Evolutionary conservation across 30 jellyfish, hydroid and myxozoan species (phyloP), one percentile per base, ranked within the genome.

Genomic region (Sanderia malayensis): DNA sequence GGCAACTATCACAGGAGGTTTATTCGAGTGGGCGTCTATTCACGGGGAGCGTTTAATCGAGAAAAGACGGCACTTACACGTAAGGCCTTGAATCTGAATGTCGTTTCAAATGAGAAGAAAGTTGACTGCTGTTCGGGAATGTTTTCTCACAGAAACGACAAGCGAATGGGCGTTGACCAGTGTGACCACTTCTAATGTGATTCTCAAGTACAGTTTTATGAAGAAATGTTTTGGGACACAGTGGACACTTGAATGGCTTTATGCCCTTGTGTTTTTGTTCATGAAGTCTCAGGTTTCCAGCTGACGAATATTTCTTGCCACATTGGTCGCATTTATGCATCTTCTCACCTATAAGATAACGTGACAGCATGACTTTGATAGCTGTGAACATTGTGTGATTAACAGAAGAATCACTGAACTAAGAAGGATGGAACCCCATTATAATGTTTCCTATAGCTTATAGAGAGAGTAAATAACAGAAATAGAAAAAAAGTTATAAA

Each of bases 71-170:
- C 64, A 59, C 97, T 81, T 68, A 88, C 97, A 52, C 44, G 63
- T 58, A 74, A 17, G 97, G 97, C 41, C 72, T 88, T 27, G 67
- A 85, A 22, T 94, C 97, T 2, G 97, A 82, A 32, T 88, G 97
- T 44, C 70, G 20, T 32, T 94, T 74, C 31, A 69, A 86, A 60
- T 88, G 97, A 3, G 95, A 82, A 7, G 97, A 64, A 34, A 88
- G 73, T 68, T 88, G 97, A 24, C 97, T 86, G 53, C 78, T 80
- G 22, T 83, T 86, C 6, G 97, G 93, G 63, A 82, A 88, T 28
- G 88, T 70, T 29, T 88, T 88, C 49, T 60, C 46, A 60, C 97
- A 88, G 62, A 29, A 27, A 17, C 80, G 91, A 62, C 97, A 88
- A 62, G 46, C 72, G 67, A 82, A 88, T 4, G 93, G 86, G 32